Percentiles rank a stretch among this genome's conserved stretches.
phyloP scores from a whole-genome alignment of 2,113 vertebrate species.

The Loxodonta africana region DNA sequence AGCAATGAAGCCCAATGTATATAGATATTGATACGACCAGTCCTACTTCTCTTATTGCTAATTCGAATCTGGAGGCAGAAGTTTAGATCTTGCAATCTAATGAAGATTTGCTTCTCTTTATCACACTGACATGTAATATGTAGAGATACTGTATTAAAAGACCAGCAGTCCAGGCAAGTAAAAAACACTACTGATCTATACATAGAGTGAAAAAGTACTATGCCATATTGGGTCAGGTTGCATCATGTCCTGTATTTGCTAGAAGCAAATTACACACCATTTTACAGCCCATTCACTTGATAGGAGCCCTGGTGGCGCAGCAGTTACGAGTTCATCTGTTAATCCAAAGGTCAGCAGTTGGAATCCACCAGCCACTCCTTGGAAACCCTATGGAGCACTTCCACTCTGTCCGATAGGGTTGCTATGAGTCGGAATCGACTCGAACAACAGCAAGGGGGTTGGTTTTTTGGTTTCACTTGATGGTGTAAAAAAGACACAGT shows the following conservation, averaged over 20 bases:
- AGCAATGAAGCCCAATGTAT: neutral
- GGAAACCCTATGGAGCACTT: too few relatives aligned
- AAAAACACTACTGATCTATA: neutral
- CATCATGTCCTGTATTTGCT: neutral
- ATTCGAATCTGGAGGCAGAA: neutral
- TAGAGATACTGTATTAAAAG: conserved; percentile 15
- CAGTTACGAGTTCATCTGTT: too few relatives aligned
- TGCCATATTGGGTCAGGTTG: neutral
- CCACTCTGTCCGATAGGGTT: too few relatives aligned
- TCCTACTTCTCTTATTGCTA: neutral
- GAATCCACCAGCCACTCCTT: too few relatives aligned
- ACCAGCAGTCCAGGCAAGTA: neutral
- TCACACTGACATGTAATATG: neutral
- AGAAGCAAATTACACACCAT: neutral
- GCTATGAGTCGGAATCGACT: too few relatives aligned
- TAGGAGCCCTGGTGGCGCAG: too few relatives aligned
- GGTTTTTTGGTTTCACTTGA: neutral
- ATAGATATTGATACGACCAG: neutral
- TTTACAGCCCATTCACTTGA: neutral
- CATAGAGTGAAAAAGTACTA: neutral
- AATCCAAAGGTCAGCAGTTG: too few relatives aligned
- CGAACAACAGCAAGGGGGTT: too few relatives aligned
- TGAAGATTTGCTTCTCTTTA: neutral
- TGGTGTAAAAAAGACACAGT: neutral
- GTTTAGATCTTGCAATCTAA: neutral